Evolutionary conservation across 2,888 invertebrate species (phyloP), one percentile per base, ranked within the genome.

Genomic region (Alloscopus bannaensis): DNA sequence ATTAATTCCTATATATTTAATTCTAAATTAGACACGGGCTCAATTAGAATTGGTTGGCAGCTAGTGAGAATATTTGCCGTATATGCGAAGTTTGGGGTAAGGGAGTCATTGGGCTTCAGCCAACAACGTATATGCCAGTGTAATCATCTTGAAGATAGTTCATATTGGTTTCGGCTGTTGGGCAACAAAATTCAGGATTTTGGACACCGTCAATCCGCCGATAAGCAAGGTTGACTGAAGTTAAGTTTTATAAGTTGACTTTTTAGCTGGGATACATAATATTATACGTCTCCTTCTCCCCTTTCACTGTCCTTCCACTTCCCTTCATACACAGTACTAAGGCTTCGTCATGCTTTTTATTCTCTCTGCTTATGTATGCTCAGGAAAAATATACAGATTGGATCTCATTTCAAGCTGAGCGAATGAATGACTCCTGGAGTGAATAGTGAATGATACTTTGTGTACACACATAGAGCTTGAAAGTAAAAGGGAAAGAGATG

Each of bases 401-500:
- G 62, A 62, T 62, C 40, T 62, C 62, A 62, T 62, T 62, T 62
- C 62, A 62, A 16, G 40, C 24, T 42, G 22, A 22, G 20, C 40
- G 62, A 60, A 36, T 18, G 62, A 62, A 40, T 59, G 29, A 20
- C n/a, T 31, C 8, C 18, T 20, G 18, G 31, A 59, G 31, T 59
- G 59, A 31, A 20, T 59, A 42, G 40, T 42, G 42, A 62, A 62
- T 62, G 40, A 62, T 42, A 62, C 11, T 6, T 26, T 42, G 42
- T 59, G 59, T 59, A 26, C 42, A 62, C 59, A 20, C 28, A 62
- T 47, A n/a, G 18, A 47, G n/a, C n/a, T 13, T 47, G 47, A 47
- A 47, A 47, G 8, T 47, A 18, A 36, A 36, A 6, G 36, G 36
- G 13, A 36, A 36, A n/a, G n/a, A n/a, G n/a, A n/a, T n/a, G n/a